Percentiles rank a stretch among this genome's conserved stretches.
These are phyloP conservation scores for Ptychobarbus kaznakovi DNA, from an alignment of 2,797 vertebrate genomes.

Conservation along the genomic window DNA sequence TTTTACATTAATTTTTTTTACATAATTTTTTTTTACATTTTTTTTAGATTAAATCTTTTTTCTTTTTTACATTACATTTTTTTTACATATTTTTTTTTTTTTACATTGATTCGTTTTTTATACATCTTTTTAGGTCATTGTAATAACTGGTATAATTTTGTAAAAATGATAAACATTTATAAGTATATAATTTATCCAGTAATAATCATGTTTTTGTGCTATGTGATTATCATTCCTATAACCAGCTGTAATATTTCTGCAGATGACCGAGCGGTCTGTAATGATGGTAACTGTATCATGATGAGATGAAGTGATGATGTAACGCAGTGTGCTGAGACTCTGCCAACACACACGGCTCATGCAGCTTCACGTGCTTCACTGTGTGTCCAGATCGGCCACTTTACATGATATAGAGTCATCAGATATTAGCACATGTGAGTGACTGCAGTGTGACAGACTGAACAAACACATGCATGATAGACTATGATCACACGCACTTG, in stretches of 20 bases:
- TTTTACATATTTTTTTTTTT: background rate
- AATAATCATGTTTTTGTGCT: background rate
- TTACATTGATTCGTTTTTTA: background rate
- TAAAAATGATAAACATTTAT: too few relatives aligned
- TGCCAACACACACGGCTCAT: background rate
- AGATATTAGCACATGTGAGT: background rate
- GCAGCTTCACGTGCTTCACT: constrained; percentile 3
- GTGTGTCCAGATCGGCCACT: background rate
- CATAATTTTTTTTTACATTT: too few relatives aligned
- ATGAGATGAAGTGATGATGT: background rate
- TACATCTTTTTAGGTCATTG: background rate
- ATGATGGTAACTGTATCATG: constrained; percentile 1
- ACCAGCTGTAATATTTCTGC: background rate
- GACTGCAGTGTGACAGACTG: too few relatives aligned
- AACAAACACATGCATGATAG: background rate
- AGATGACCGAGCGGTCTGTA: background rate
- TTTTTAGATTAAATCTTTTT: too few relatives aligned
- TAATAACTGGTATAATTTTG: background rate
- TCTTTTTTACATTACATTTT: too few relatives aligned
- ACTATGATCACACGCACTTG: background rate
- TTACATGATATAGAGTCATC: background rate
- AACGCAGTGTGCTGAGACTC: constrained; percentile 3
- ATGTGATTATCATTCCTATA: background rate
- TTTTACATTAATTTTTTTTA: too few relatives aligned
- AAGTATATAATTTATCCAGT: background rate